A percentile compares a stretch with the other conserved stretches of the same genome.
These are phyloP conservation scores for Sycophaga agraensis DNA, from an alignment of 1,140 invertebrate species.

Conservation along the genomic window DNA sequence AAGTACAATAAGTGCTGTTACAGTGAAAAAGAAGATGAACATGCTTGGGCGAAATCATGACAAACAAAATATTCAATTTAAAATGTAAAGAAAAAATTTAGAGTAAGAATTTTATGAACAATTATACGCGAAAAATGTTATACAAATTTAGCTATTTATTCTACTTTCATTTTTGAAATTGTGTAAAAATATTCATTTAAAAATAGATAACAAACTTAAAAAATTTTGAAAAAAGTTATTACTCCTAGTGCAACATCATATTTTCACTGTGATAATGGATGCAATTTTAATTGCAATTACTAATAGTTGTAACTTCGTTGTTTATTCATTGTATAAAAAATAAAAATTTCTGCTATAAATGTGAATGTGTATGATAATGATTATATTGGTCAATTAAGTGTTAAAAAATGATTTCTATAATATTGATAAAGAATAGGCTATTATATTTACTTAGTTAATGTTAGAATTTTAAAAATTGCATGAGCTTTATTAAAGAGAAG, in stretches of 20 bases:
- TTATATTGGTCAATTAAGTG: slow-evolving; percentile 20
- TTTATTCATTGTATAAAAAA: slow-evolving; percentile 18
- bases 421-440: slow-evolving; percentile 5
- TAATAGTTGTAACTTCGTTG: slow-evolving; percentile 22
- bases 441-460: too few species aligned
- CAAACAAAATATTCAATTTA: slow-evolving; percentile 4
- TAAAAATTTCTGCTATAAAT: slow-evolving; percentile 10
- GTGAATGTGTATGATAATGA: slow-evolving; percentile 4
- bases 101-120: slow-evolving; percentile 8
- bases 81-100: slow-evolving; percentile 7
- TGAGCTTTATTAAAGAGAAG: slow-evolving; percentile 3
- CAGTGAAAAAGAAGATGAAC: slow-evolving; percentile 25
- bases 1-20: slow-evolving; percentile 27
- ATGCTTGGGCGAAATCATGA: slow-evolving; percentile 11
- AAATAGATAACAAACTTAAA: slow-evolving; percentile 1
- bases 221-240: slow-evolving; percentile 15
- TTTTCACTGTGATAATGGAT: slow-evolving; percentile 34
- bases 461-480: not conserved
- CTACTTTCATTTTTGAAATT: not conserved
- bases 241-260: slow-evolving; percentile 20
- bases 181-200: not conserved
- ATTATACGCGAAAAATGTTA: not conserved
- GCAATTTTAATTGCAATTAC: slow-evolving; percentile 32
- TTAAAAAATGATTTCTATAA: slow-evolving; percentile 18
- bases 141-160: not conserved